Evolutionary conservation across 2,888 invertebrate species (phyloP), one percentile per base, ranked within the genome.

Genomic region (Apocheima hispidaria): DNA sequence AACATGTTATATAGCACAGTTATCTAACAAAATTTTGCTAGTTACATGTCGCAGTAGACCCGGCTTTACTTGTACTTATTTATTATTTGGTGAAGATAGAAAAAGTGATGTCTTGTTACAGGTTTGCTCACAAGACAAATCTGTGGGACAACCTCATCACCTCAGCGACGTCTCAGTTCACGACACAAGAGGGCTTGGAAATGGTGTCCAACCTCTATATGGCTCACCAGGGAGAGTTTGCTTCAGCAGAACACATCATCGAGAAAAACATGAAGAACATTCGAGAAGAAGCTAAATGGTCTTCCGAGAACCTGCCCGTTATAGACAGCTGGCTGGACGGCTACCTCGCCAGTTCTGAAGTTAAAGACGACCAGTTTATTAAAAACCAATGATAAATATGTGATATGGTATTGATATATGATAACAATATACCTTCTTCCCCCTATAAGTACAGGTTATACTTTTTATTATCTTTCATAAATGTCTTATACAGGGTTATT

Each of bases 71-170:
- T n/a, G n/a, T n/a, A n/a, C n/a, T 26, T 26, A 6, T 2, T 26
- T 26, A 3, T 1, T 4, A 2, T 26, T 26, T 26, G 9, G 3
- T 14, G 2, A 35, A 35, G 14, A 7, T 9, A 12, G 21, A 43
- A 30, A 75, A 82, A 49, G 21, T 48, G 23, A 75, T 83, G 41
- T 14, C 26, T 44, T 76, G 82, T 49, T 36, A 23, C 77, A 96
- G 96, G 78, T 95, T 95, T 74, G 93, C 94, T 70, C 94, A 94
- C 63, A 95, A 95, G 77, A 94, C 95, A 0, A 95, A 95, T 75
- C 86, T 97, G 2, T 97, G 97, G 97, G 95, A 96, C 73, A 95
- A 94, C 74, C 87, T 97, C 6, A 94, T 97, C 38, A 94, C 95
- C 28, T 94, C 96, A 4, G 96, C 96, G 0, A 96, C 96, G 0